Percentiles rank a stretch among this genome's conserved stretches.
These are phyloP conservation scores for Diabrotica balteata DNA, from an alignment of 2,888 invertebrate genomes.

Conservation along the genomic window DNA sequence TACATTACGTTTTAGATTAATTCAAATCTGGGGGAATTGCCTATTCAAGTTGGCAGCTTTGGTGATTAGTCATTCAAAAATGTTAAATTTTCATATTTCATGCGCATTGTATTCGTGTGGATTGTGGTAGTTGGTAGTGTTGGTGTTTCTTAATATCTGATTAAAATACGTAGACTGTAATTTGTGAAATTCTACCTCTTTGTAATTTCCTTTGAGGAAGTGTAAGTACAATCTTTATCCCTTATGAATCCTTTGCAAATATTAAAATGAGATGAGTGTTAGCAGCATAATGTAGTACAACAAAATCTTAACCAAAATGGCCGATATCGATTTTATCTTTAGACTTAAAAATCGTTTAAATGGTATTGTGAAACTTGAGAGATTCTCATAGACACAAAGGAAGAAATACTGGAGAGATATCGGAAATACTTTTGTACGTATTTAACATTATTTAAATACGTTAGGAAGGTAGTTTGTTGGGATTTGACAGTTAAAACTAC, in stretches of 20 bases:
- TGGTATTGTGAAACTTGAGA: conserved; percentile 22
- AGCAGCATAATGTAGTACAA: conserved; percentile 14
- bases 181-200: conserved; percentile 39
- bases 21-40: conserved; percentile 12
- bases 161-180: conserved; percentile 35
- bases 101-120: conserved; percentile 41
- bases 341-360: conserved; percentile 35
- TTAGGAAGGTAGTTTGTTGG: conserved; percentile 15
- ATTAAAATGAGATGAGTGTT: conserved; percentile 4
- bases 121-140: conserved; percentile 38
- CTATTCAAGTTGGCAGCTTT: conserved; percentile 12
- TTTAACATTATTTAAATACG: conserved; percentile 1
- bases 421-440: not conserved
- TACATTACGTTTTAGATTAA: too few relatives aligned
- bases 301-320: conserved; percentile 52
- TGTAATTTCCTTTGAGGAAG: conserved; percentile 28
- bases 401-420: not conserved
- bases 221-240: conserved; percentile 36
- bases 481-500: conserved; percentile 25
- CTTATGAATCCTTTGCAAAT: conserved; percentile 12
- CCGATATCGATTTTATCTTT: conserved; percentile 56
- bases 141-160: conserved; percentile 25
- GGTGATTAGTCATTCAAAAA: conserved; percentile 25
- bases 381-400: conserved; percentile 18
- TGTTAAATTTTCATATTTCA: conserved; percentile 32